These are phyloP conservation scores for Solea senegalensis DNA, from an alignment of 2,113 vertebrate species.

Conservation along the genomic window DNA sequence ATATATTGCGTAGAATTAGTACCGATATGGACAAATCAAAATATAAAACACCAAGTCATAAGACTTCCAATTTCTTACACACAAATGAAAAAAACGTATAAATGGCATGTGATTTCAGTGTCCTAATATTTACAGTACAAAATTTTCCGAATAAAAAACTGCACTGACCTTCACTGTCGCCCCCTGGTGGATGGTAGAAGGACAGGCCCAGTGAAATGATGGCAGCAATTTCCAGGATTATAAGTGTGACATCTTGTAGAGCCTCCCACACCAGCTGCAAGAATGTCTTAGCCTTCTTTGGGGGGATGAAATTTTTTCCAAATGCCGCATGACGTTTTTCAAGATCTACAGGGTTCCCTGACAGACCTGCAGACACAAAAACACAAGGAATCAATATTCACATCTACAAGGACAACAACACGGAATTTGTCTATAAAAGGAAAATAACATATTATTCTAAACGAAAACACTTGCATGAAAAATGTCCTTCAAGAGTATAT, in stretches of 20 bases:
- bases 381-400: neutral
- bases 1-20: no score
- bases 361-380: constrained; percentile 83
- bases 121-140: neutral
- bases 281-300: constrained; percentile 96
- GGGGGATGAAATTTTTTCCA: constrained; percentile 94
- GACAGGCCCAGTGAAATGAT: constrained; percentile 95
- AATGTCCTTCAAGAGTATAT: no score
- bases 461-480: no score
- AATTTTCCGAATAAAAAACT: neutral
- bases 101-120: neutral
- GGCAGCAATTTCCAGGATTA: constrained; percentile 96
- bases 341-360: constrained; percentile 90
- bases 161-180: constrained; percentile 80
- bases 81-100: no score
- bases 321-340: constrained; percentile 89
- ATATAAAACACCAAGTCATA: no score
- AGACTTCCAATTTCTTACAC: neutral
- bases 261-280: constrained; percentile 98
- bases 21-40: no score
- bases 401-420: neutral
- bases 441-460: neutral
- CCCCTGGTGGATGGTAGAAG: constrained; percentile 92
- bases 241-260: constrained; percentile 95
- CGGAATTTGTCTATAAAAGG: neutral